Evolutionary conservation across 2,888 invertebrate genomes (phyloP).

Genomic region (Ceriagrion tenellum): DNA sequence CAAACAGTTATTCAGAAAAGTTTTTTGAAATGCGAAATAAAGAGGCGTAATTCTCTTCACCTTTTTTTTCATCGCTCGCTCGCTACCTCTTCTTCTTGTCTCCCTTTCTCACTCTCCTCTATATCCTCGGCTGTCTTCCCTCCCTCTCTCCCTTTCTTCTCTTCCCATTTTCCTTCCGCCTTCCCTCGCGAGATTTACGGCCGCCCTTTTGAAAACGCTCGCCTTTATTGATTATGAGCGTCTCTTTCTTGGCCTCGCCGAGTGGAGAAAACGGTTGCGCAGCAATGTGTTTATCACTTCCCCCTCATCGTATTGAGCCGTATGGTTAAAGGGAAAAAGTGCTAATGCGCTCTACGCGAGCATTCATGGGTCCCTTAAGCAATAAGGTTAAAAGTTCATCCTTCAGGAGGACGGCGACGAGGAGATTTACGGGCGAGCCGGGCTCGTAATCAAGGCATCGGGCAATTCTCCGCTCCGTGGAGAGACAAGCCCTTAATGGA

Average conservation of each 20-base stretch:
- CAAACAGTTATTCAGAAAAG: slow-evolving; percentile 13
- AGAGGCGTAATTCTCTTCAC: not conserved
- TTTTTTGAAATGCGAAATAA: not conserved
- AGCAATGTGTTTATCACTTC: slow-evolving; percentile 19
- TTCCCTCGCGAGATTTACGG: not conserved
- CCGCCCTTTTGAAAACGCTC: not conserved
- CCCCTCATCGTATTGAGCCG: not conserved
- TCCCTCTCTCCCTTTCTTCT: not conserved
- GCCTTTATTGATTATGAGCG: slow-evolving; percentile 20
- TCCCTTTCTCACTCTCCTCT: not conserved
- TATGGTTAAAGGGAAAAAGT: not conserved
- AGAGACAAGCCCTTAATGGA: not conserved
- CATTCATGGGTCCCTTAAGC: slow-evolving; percentile 18
- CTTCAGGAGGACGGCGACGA: not conserved
- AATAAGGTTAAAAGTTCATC: slow-evolving; percentile 31
- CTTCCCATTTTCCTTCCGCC: not conserved
- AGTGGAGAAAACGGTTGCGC: slow-evolving; percentile 9
- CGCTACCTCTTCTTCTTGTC: not conserved
- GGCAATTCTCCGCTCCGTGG: not conserved
- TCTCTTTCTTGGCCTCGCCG: not conserved
- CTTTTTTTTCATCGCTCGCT: not conserved
- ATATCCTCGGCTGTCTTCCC: not conserved
- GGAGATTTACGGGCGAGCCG: not conserved
- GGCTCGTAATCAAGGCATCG: not conserved
- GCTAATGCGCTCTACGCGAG: slow-evolving; percentile 5